Base-by-base conservation (phyloP, 2,113 vertebrate species). In the Crotalus horridus region DNA sequence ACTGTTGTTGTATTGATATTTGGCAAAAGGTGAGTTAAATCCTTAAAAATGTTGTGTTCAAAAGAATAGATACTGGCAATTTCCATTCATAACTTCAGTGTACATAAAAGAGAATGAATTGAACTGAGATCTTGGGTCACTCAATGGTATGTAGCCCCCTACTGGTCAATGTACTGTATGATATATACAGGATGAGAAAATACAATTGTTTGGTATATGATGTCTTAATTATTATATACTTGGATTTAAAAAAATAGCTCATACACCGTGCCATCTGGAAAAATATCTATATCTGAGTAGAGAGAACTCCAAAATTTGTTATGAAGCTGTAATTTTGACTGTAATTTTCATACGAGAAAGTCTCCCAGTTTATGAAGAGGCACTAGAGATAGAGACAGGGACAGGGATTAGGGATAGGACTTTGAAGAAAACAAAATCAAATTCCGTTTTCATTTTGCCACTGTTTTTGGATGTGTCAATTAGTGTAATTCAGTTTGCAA, bases 101-200 rank as follows among this genome's bases (percentile, higher is more conserved):
- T 56, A 85, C 33, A 81, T 54, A n/a, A 24, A 54, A 89, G 6
- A 54, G 54, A 89, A 88, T 24, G 53, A 26, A 29, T 58, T 85
- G 6, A 24, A 33, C 24, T 5, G 55, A 87, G 74, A 58, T 64
- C 46, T 39, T 69, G 20, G 64, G 91, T 48, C 87, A 92, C 61
- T 48, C 64, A 89, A 85, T 58, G 58, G 69, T 89, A 29, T 92
- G 88, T 92, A 92, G 92, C 92, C 92, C 88, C 69, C 92, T 92
- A 85, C 88, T 92, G 92, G 92, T 85, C 69, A 92, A n/a, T 89
- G 39, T 81, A 89, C 56, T 58, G 5, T 89, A 89, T 89, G 53
- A 46, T 89, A 48, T 23, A 6, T 24, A 85, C 51, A 85, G 15
- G 46, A 74, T 59, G 88, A 92, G 43, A 61, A 7, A 89, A 89